Conservation (phyloP, 2,113 vertebrate species). For the Myotis brandtii region DNA sequence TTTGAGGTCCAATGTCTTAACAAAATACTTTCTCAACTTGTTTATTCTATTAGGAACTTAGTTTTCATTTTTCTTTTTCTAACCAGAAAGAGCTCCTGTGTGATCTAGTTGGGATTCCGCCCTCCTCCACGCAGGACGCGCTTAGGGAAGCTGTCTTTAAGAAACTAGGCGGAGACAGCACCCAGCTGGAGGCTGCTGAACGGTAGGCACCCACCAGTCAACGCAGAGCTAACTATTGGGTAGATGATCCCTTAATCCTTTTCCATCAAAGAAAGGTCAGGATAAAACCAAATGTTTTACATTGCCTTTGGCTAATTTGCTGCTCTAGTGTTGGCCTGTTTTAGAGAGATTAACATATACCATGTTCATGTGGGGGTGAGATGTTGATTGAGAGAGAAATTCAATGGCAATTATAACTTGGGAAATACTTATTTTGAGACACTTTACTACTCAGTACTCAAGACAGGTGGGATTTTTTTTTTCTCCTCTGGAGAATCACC, state of each 20-base stretch:
- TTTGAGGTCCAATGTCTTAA: background rate
- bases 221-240: background rate
- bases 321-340: background rate
- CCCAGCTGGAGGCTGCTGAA: constrained; percentile 90
- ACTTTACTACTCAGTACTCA: background rate
- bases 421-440: background rate
- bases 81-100: constrained; percentile 94
- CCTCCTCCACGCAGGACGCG: constrained; percentile 78
- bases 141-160: constrained; percentile 90
- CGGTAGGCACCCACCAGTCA: constrained; percentile 85
- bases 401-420: background rate
- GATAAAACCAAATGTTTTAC: background rate
- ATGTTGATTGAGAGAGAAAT: background rate
- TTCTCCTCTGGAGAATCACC: background rate
- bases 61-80: constrained; percentile 60
- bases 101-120: constrained; percentile 89
- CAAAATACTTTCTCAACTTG: background rate
- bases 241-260: background rate
- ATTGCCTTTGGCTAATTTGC: background rate
- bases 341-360: background rate
- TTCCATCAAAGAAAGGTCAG: background rate
- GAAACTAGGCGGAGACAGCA: constrained; percentile 87
- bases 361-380: background rate
- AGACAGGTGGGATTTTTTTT: background rate
- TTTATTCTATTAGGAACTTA: constrained; percentile 23